These are phyloP conservation scores for Paralichthys olivaceus DNA, from an alignment of 2,113 vertebrate species.

Conservation along the genomic window DNA sequence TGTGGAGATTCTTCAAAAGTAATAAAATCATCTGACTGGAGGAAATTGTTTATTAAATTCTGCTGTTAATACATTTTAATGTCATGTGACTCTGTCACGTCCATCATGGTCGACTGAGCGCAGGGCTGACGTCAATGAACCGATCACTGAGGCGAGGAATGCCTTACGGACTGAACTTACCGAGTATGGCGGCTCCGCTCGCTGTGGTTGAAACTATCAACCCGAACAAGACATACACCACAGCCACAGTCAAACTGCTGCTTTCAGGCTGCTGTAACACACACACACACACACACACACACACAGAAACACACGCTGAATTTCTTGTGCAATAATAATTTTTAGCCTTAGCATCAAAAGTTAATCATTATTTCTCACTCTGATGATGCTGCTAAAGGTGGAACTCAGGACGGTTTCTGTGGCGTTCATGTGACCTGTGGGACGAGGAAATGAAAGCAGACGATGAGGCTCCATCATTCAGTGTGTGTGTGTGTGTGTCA, in stretches of 20 bases:
- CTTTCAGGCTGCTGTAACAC: neutral
- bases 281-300: neutral
- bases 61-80: too few species aligned
- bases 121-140: too few species aligned
- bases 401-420: neutral
- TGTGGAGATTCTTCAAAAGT: too few species aligned
- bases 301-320: neutral
- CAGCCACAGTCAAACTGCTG: neutral
- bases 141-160: too few species aligned
- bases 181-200: neutral
- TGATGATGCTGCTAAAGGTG: neutral
- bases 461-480: conserved; percentile 13
- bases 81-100: neutral
- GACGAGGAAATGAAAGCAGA: conserved; percentile 40
- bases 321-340: neutral
- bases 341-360: neutral
- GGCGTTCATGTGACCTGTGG: conserved; percentile 44
- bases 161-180: conserved; percentile 48
- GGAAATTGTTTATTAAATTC: too few species aligned
- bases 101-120: neutral
- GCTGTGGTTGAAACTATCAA: neutral
- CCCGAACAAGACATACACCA: conserved; percentile 19
- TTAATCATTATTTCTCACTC: neutral
- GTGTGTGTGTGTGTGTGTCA: neutral
- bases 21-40: too few species aligned